Evolutionary conservation across 2,888 invertebrate species (phyloP).

Genomic region (Ceraclea dissimilis): DNA sequence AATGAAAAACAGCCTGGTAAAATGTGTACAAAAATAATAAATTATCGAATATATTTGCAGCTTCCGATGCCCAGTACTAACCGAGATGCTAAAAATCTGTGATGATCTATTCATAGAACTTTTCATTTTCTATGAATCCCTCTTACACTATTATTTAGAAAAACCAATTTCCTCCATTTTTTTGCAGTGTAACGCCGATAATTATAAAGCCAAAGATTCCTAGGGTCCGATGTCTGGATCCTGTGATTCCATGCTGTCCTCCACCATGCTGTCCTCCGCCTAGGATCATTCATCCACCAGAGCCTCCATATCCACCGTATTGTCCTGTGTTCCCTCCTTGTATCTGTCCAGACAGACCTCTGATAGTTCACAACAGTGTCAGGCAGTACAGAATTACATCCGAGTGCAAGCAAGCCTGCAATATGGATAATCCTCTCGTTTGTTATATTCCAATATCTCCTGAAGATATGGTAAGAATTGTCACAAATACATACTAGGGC

Average conservation of each 20-base stretch:
- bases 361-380: slow-evolving; percentile 10
- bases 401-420: slow-evolving; percentile 1
- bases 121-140: too few species aligned
- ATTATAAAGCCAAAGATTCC: not conserved
- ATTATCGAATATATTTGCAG: too few species aligned
- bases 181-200: not conserved
- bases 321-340: slow-evolving; percentile 13
- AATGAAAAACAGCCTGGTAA: too few species aligned
- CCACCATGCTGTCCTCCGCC: not conserved
- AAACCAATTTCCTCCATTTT: too few species aligned
- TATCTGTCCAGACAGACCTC: slow-evolving; percentile 3
- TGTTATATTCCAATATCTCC: slow-evolving; percentile 8
- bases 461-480: slow-evolving; percentile 4
- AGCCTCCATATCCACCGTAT: slow-evolving; percentile 9
- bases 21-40: too few species aligned
- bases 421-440: not conserved
- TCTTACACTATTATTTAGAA: too few species aligned
- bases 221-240: slow-evolving; percentile 5
- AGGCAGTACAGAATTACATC: slow-evolving; percentile 3
- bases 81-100: too few species aligned
- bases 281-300: not conserved
- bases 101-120: too few species aligned
- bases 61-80: too few species aligned
- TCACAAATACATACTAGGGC: not conserved
- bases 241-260: slow-evolving; percentile 6